Evolutionary conservation across 1,140 invertebrate species (phyloP).

Genomic region (Harlomillsia oculata): DNA sequence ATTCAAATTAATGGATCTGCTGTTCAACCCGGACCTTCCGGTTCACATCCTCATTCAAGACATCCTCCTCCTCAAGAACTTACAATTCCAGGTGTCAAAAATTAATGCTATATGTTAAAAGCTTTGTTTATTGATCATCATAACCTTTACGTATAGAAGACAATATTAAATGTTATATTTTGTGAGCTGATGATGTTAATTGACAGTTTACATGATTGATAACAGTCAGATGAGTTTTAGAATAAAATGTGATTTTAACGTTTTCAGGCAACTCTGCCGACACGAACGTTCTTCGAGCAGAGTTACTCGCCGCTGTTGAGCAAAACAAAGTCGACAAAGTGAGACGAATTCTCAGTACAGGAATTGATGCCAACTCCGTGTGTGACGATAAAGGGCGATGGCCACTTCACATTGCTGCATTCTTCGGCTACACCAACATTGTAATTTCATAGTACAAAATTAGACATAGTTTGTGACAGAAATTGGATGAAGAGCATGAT

Average conservation of each 20-base stretch:
- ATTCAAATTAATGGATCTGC: constrained; percentile 20
- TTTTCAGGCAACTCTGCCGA: constrained; percentile 16
- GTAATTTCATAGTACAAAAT: constrained; percentile 16
- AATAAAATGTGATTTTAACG: not conserved
- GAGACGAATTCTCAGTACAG: constrained; percentile 26
- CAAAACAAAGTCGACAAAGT: constrained; percentile 34
- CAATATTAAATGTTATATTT: too few relatives aligned
- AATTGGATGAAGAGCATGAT: too few relatives aligned
- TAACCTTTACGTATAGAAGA: too few relatives aligned
- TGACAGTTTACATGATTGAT: too few relatives aligned
- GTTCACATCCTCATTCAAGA: not conserved
- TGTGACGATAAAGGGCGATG: constrained; percentile 34
- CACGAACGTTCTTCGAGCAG: constrained; percentile 17
- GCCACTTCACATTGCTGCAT: constrained; percentile 26
- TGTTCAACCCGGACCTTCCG: constrained; percentile 13
- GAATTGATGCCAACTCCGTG: constrained; percentile 34
- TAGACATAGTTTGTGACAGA: too few relatives aligned
- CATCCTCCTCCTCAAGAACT: constrained; percentile 1
- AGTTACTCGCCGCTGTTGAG: constrained; percentile 30
- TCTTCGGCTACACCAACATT: constrained; percentile 22
- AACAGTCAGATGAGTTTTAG: too few relatives aligned
- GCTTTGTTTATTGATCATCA: too few relatives aligned
- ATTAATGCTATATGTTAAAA: too few relatives aligned
- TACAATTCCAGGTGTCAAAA: constrained; percentile 25
- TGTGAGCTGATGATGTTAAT: too few relatives aligned